Evolutionary conservation across 64 coral and sea anemone species (phyloP).

Genomic region (Platygyra sinensis): DNA sequence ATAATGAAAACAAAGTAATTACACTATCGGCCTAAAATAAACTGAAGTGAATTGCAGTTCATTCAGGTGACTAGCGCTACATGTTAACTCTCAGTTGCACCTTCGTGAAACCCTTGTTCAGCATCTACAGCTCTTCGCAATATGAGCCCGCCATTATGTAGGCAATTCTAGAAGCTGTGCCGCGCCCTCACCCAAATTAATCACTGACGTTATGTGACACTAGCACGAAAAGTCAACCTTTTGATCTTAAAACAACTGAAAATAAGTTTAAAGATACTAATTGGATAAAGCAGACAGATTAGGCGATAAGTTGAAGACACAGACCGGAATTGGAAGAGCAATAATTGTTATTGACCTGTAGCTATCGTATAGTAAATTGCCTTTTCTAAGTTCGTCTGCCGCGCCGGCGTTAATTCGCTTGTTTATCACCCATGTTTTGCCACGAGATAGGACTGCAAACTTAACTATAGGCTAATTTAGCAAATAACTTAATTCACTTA

Average conservation of each 20-base stretch:
- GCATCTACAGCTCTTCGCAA: not conserved
- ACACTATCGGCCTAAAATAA: too few relatives aligned
- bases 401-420: not conserved
- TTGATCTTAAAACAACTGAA: too few relatives aligned
- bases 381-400: not conserved
- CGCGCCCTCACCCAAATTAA: not conserved
- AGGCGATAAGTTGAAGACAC: not conserved
- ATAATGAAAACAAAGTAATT: too few relatives aligned
- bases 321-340: not conserved
- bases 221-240: not conserved
- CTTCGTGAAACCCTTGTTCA: not conserved
- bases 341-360: not conserved
- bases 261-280: slow-evolving; percentile 3
- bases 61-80: not conserved
- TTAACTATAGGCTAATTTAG: not conserved
- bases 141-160: not conserved
- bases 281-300: slow-evolving; percentile 11
- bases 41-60: too few relatives aligned
- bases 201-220: not conserved
- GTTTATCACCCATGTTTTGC: not conserved
- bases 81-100: not conserved
- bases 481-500: not conserved
- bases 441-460: not conserved
- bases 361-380: not conserved
- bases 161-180: slow-evolving; percentile 5